Evolutionary conservation across 2,113 vertebrate species (phyloP), one percentile per base, ranked within the genome.

Genomic region (Solea solea): DNA sequence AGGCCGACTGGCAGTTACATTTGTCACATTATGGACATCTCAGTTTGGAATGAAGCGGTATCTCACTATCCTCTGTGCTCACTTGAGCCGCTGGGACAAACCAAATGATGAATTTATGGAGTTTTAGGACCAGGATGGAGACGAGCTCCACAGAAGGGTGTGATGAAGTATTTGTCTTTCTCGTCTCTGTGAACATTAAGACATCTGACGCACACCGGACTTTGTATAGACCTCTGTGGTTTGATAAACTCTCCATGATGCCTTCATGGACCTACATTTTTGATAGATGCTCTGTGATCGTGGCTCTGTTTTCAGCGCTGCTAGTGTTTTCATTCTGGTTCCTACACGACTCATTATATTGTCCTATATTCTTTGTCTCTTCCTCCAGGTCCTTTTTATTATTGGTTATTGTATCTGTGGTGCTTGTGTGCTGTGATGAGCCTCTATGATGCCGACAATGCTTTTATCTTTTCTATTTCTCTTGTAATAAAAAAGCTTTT

Each of bases 381-480:
- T 68, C 21, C 54, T 64, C 86, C 56, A 44, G 5, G 45, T 39
- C 48, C 48, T 86, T 77, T 42, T 65, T 70, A 64, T 67, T 48
- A n/a, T 14, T 73, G 21, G 14, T 75, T 74, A 70, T 69, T 72
- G 83, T 90, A 83, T 87, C 75, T 63, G 82, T 90, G 86, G 82
- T 90, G 89, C 90, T 91, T 83, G 78, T 84, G 88, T 92, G 89
- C 80, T 86, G 90, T 90, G 78, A 89, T 59, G 76, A 88, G 80
- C 74, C 60, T 40, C 77, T 78, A 84, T 81, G 76, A 85, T 66
- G 74, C 89, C 81, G 74, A 89, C 86, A 85, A 86, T 89, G 81
- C 87, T 89, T 89, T 80, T 82, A 83, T 88, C 79, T 91, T 91
- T 92, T 90, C 79, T 92, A 90, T 88, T 74, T 82, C 76, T 85